Percentiles rank a stretch among this genome's conserved stretches.
These are phyloP conservation scores for Semnornis frantzii DNA, from an alignment of 2,113 vertebrate genomes.

Conservation along the genomic window DNA sequence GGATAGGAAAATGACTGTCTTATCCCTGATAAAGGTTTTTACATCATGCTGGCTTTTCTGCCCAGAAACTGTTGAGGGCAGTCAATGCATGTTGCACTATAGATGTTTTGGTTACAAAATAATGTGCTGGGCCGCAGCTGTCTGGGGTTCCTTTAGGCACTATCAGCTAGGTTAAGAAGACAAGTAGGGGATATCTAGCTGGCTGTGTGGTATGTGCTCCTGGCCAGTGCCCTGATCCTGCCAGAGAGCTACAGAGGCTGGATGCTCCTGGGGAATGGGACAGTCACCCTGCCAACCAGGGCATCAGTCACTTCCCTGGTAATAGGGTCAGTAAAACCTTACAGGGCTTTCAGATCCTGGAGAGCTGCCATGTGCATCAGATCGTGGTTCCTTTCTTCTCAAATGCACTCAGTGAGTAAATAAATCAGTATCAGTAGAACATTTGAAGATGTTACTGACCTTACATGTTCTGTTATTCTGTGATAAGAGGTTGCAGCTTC, in stretches of 20 bases:
- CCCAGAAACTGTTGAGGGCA: not conserved
- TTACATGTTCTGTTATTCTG: not conserved
- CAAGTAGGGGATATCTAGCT: not conserved
- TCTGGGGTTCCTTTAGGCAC: not conserved
- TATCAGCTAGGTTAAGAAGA: not conserved
- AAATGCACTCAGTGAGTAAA: not conserved
- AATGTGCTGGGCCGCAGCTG: not conserved
- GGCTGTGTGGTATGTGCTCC: not conserved
- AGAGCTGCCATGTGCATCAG: not conserved
- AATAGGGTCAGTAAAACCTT: not conserved
- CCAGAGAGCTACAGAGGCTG: not conserved
- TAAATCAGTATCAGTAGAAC: not conserved
- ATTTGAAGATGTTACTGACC: not conserved
- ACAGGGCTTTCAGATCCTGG: not conserved
- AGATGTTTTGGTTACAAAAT: not conserved
- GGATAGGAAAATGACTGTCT: not conserved
- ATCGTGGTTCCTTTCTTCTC: not conserved
- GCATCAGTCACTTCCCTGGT: too few relatives aligned
- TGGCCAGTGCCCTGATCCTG: not conserved
- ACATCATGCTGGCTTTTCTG: not conserved
- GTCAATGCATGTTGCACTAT: not conserved
- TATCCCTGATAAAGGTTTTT: not conserved
- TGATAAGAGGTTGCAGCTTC: not conserved
- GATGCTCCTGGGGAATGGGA: accelerated
- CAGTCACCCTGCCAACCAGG: not conserved